Conservation (phyloP, 2,797 vertebrate genomes). For the Tokudaia muenninki region DNA sequence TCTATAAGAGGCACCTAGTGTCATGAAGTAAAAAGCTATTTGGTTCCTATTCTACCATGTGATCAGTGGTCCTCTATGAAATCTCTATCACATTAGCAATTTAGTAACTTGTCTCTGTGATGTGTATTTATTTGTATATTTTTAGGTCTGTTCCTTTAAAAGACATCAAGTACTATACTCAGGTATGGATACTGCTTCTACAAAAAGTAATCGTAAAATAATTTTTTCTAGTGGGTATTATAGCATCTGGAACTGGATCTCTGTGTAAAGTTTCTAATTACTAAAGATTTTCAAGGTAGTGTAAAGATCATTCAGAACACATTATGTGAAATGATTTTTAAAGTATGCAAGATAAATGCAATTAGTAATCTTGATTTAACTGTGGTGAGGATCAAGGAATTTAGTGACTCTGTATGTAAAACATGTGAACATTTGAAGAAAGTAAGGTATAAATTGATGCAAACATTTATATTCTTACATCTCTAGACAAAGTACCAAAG, state of each 20-base stretch:
- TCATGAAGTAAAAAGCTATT: neutral
- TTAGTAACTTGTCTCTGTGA: too few relatives aligned
- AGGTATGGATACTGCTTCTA: neutral
- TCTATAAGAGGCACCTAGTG: neutral
- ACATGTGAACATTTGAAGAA: neutral
- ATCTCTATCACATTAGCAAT: neutral
- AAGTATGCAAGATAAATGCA: neutral
- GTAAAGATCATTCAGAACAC: neutral
- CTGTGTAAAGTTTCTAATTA: neutral
- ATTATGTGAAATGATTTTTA: neutral
- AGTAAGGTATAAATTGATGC: neutral
- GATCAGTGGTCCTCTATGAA: neutral
- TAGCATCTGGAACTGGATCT: neutral
- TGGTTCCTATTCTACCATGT: neutral
- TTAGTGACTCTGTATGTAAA: neutral
- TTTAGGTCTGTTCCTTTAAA: neutral
- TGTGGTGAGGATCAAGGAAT: neutral
- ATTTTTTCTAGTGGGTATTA: neutral
- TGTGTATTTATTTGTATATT: neutral
- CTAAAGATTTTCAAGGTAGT: neutral
- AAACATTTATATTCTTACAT: neutral
- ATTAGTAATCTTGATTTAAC: neutral
- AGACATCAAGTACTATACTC: neutral
- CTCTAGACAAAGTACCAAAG: neutral
- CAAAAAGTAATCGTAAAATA: neutral